phyloP scores from a whole-genome alignment of 2,888 invertebrate species.

The Malacosoma neustria region DNA sequence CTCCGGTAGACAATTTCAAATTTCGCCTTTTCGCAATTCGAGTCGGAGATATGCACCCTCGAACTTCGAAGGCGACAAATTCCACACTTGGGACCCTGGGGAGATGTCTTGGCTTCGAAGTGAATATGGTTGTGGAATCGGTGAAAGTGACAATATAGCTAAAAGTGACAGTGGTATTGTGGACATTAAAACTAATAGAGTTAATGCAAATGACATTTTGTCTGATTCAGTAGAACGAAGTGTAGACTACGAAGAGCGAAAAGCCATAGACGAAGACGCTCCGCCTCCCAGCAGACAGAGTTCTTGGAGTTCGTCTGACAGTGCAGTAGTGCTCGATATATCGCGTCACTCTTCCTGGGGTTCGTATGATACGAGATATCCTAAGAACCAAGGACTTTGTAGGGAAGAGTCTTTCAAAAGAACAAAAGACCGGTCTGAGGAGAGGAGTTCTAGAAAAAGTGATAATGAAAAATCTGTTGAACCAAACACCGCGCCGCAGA shows the following conservation, averaged over 20 bases:
- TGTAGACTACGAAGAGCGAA: constrained; percentile 71
- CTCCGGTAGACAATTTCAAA: constrained; percentile 21
- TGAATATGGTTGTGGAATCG: constrained; percentile 39
- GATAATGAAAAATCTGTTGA: constrained; percentile 4
- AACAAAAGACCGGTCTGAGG: constrained; percentile 35
- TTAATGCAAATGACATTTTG: constrained; percentile 76
- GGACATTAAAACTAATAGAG: constrained; percentile 55
- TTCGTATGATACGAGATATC: constrained; percentile 79
- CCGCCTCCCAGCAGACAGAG: constrained; percentile 76
- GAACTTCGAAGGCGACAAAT: constrained; percentile 57
- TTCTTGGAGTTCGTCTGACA: constrained; percentile 86
- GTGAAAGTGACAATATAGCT: constrained; percentile 57
- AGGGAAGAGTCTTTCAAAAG: constrained; percentile 39
- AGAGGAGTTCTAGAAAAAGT: constrained; percentile 16
- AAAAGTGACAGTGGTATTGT: constrained; percentile 69
- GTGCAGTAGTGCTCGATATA: constrained; percentile 82
- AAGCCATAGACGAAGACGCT: constrained; percentile 35
- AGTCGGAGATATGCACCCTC: constrained; percentile 38
- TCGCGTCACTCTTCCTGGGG: constrained; percentile 90
- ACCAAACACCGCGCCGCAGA: constrained; percentile 16
- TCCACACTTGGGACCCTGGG: constrained; percentile 81
- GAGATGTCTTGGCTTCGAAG: constrained; percentile 44
- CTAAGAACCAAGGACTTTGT: constrained; percentile 21
- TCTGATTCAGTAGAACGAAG: constrained; percentile 81
- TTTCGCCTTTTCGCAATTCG: constrained; percentile 38